Evolutionary conservation across 1,140 invertebrate genomes (phyloP), one percentile per base, ranked within the genome.

Genomic region (Diprion similis): DNA sequence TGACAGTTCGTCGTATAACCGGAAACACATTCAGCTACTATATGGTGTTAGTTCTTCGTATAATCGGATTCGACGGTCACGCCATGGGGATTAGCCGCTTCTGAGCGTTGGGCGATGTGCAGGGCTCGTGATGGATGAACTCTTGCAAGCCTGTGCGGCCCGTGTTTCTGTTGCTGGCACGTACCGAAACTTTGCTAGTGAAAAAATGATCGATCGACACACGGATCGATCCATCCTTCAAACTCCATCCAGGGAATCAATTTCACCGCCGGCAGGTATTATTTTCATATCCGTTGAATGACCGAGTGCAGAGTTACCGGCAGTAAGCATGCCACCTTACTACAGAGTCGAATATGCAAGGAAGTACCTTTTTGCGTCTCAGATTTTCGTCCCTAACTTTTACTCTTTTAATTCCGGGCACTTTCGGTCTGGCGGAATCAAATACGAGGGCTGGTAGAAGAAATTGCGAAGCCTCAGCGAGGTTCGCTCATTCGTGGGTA

Each of bases 121-220:
- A 37, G 24, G 24, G 15, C 24, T 13, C n/a, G 18, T 68, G 66
- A 48, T 74, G 66, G 51, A 68, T 73, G 64, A 66, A 69, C 48
- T 65, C 18, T 8, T 47, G 68, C 68, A 37, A 64, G 71, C 37
- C 46, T 18, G 13, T 18, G 13, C 10, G 9, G 18, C 46, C 46
- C 47, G n/a, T 67, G 45, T 71, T 10, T n/a, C 37, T 67, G 37
- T 37, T n/a, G 13, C 71, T 71, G 24, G 66, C 66, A 67, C 19
- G 71, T 64, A 17, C 51, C 11, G 51, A 70, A 69, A 65, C 46
- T 71, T 47, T 68, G 46, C 76, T 77, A 75, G 75, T 75, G 76
- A 74, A 77, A 45, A 67, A 73, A 72, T 77, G 76, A 77, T 77
- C 74, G 76, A 77, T 77, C 75, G 73, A 17, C 51, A 9, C n/a